Conservation (phyloP, 2,888 invertebrate species). For the Epistrophe grossulariae region DNA sequence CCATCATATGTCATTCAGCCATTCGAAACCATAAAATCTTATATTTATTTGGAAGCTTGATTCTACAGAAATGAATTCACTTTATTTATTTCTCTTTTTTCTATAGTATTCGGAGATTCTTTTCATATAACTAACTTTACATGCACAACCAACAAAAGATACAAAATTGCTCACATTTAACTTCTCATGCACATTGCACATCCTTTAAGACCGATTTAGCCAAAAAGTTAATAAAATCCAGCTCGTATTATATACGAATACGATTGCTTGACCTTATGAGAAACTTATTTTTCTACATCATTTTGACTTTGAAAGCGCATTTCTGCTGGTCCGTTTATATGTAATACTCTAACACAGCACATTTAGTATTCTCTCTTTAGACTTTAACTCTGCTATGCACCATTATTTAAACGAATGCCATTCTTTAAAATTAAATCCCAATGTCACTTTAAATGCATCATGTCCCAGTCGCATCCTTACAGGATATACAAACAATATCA, state of each 20-base stretch:
- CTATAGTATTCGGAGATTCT: background rate
- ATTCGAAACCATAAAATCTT: no score
- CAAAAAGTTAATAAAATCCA: constrained; percentile 14
- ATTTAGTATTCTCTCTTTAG: constrained; percentile 36
- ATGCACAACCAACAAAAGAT: no score
- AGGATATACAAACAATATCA: constrained; percentile 51
- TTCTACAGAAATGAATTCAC: background rate
- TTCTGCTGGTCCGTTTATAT: background rate
- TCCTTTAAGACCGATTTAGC: background rate
- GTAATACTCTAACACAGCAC: background rate
- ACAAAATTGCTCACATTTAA: background rate
- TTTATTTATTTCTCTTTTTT: background rate
- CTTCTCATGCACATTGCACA: background rate
- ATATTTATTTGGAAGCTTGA: background rate
- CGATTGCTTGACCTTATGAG: constrained; percentile 30
- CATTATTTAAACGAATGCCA: constrained; percentile 36
- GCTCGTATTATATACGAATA: background rate
- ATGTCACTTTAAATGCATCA: constrained; percentile 61
- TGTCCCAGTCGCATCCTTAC: constrained; percentile 34
- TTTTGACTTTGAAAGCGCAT: constrained; percentile 8
- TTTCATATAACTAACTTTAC: background rate
- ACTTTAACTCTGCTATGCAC: constrained; percentile 10
- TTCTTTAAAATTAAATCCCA: constrained; percentile 62
- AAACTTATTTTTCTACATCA: constrained; percentile 11
- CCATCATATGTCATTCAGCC: no score